Base-by-base conservation (phyloP, 35 echinoderm and acorn worm genomes). In the Anneissia japonica region DNA sequence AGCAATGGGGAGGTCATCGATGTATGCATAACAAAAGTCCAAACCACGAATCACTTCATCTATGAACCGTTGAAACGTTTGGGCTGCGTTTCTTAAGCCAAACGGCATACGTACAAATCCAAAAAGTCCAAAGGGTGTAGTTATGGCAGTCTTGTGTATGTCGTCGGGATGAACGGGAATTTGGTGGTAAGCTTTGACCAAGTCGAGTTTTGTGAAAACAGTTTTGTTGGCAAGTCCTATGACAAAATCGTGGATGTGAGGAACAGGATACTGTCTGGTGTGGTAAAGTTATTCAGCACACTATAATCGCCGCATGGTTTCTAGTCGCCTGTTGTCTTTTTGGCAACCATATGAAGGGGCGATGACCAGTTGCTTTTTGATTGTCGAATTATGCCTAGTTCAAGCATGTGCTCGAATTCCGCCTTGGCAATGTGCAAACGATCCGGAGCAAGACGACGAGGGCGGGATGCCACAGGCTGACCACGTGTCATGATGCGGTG, bases 301-400 rank as follows among this genome's bases (percentile, higher is more conserved):
- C 91, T 73, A 31, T 88, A 93, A 46, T 93, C 80, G 7, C 85
- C 75, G 64, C 91, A 93, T 21, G 90, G 90, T 79, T 72, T 39
- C 90, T 85, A 76, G 84, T 91, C 78, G 6, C 90, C 90, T 16
- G 74, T 37, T 0, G 64, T 39, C 31, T 87, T 91, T 37, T 93
- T 93, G 9, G 87, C 76, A 2, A 89, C 87, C 51, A 93, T 81
- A 36, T 93, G 92, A 11, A 93, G 46, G 16, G 92, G 76, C 12
- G 84, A 86, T 77, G 92, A 51, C 90, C 87, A 93, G 31, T 64
- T 90, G 75, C 84, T 90, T 1, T 77, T 36, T n/a, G 91, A 93
- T n/a, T 83, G 91, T 16, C 74, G 28, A 7, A 89, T 82, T 28
- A 93, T 89, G 0, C 91, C 91, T 26, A 93, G 74, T 37, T 93